A percentile compares a stretch with the other conserved stretches of the same genome.
Conservation (phyloP, 1,140 invertebrate genomes). For the Sycophila sp. region DNA sequence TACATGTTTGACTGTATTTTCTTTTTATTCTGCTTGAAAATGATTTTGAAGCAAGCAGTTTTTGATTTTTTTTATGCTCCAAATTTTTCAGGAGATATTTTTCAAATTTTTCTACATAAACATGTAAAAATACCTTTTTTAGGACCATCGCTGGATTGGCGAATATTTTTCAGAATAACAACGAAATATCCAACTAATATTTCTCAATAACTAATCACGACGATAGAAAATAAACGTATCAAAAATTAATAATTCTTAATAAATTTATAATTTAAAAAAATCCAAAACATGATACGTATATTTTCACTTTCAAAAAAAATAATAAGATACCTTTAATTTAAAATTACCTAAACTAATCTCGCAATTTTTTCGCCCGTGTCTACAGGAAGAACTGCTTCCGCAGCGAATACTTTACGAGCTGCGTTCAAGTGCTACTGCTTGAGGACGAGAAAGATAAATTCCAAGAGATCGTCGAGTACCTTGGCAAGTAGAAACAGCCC, state of each 20-base stretch:
- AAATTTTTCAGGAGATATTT: background rate
- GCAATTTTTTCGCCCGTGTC: too few species aligned
- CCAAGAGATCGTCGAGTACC: conserved; percentile 71
- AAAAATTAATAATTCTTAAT: too few species aligned
- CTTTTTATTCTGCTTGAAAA: conserved; percentile 7
- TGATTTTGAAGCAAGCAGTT: background rate
- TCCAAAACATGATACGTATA: background rate
- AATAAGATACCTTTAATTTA: too few species aligned
- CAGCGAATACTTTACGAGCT: conserved; percentile 73
- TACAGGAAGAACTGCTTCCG: conserved; percentile 71
- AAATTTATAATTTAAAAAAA: background rate
- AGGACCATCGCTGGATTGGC: background rate
- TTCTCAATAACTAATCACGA: background rate
- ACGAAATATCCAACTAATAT: background rate
- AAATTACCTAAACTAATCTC: too few species aligned
- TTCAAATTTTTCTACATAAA: conserved; percentile 13
- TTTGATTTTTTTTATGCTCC: background rate
- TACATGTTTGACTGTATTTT: background rate
- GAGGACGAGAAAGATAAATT: conserved; percentile 70
- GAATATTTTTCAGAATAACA: conserved; percentile 20
- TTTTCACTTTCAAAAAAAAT: too few species aligned
- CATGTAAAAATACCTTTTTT: too few species aligned
- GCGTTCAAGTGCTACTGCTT: conserved; percentile 71
- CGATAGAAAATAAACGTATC: too few species aligned
- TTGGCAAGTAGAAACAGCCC: conserved; percentile 66